A percentile compares a stretch with the other conserved stretches of the same genome.
These are phyloP conservation scores for Diorhabda elongata DNA, from an alignment of 1,140 invertebrate genomes.

Conservation along the genomic window DNA sequence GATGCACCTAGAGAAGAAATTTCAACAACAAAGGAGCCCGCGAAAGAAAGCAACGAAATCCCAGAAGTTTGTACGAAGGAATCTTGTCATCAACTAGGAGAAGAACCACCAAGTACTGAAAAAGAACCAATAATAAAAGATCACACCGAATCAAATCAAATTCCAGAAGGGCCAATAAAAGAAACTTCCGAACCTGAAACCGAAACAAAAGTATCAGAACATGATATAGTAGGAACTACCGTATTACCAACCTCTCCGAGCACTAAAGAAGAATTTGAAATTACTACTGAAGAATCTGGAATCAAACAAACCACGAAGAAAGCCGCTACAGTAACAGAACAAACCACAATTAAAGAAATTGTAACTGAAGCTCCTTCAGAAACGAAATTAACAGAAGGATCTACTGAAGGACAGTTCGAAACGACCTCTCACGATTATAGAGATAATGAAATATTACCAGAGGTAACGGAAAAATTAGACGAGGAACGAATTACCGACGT, in stretches of 20 bases:
- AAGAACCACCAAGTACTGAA: not conserved
- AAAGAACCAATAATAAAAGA: not conserved
- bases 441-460: conserved; percentile 1
- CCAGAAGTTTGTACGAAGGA: conserved; percentile 22
- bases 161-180: not conserved
- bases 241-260: conserved; percentile 2
- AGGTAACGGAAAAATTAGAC: not conserved
- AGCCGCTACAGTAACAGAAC: conserved; percentile 8
- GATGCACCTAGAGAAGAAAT: not conserved
- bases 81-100: conserved; percentile 12
- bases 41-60: conserved; percentile 20
- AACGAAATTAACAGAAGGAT: not conserved
- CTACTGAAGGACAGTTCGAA: conserved; percentile 13
- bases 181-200: conserved; percentile 23
- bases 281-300: not conserved
- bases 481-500: not conserved
- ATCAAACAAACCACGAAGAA: not conserved
- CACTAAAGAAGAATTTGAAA: conserved; percentile 20
- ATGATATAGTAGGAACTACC: not conserved
- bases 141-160: not conserved
- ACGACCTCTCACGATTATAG: not conserved
- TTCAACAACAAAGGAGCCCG: conserved; percentile 3
- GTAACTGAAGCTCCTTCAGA: not conserved
- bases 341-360: conserved; percentile 1
- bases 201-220: conserved; percentile 10